These are phyloP conservation scores for Cotesia congregata DNA, from an alignment of 2,888 invertebrate species.

Conservation along the genomic window DNA sequence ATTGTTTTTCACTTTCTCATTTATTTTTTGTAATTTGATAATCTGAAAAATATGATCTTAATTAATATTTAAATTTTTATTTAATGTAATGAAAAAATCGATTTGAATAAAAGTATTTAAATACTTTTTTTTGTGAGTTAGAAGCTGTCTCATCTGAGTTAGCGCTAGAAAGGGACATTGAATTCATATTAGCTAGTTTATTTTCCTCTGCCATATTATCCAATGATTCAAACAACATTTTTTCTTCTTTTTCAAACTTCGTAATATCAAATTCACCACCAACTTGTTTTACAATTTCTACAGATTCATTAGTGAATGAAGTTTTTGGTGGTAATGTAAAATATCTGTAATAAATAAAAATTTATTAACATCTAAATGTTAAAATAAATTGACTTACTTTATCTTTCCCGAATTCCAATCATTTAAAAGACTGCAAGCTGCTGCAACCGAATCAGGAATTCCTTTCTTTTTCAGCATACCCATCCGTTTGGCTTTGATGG, in stretches of 20 bases:
- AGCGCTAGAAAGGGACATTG: conserved; percentile 75
- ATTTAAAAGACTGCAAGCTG: conserved; percentile 89
- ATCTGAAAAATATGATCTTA: conserved; percentile 41
- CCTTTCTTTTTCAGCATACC: conserved; percentile 94
- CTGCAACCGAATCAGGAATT: conserved; percentile 86
- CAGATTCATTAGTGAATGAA: conserved; percentile 77
- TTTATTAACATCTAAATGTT: neutral
- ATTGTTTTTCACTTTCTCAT: conserved; percentile 61
- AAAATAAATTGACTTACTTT: conserved; percentile 47
- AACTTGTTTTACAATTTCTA: conserved; percentile 82
- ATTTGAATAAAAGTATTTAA: neutral
- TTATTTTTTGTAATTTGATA: conserved; percentile 62
- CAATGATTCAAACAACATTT: conserved; percentile 69
- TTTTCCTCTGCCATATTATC: conserved; percentile 54
- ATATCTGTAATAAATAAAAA: conserved; percentile 72
- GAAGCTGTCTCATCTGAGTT: conserved; percentile 74
- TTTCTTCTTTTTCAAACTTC: conserved; percentile 82
- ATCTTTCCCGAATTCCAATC: conserved; percentile 89
- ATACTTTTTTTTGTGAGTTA: conserved; percentile 70
- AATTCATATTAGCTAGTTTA: conserved; percentile 59
- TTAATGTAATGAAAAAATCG: neutral
- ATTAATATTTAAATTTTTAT: conserved; percentile 33
- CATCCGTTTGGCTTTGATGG: conserved; percentile 83
- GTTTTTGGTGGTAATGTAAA: conserved; percentile 93
- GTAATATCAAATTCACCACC: conserved; percentile 89